A percentile compares a stretch with the other conserved stretches of the same genome.
Conservation (phyloP, 2,888 invertebrate genomes). For the Elegia similella region DNA sequence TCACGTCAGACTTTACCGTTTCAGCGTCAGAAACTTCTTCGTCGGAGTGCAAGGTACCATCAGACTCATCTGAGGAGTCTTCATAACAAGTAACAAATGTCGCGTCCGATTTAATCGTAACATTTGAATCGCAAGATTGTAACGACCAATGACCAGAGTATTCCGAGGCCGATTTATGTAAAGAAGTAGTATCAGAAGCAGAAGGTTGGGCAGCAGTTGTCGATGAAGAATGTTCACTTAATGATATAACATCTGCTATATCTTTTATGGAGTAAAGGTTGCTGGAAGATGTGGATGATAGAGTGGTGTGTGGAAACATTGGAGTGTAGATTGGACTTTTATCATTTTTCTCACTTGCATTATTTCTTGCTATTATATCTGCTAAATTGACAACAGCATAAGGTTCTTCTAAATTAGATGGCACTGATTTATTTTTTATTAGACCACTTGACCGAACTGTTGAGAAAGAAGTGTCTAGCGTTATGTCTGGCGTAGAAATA, state of each 20-base stretch:
- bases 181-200: constrained; percentile 62
- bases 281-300: constrained; percentile 53
- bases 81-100: constrained; percentile 69
- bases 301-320: constrained; percentile 58
- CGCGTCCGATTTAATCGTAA: constrained; percentile 63
- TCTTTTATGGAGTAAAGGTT: constrained; percentile 71
- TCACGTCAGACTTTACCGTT: constrained; percentile 67
- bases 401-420: constrained; percentile 62
- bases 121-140: constrained; percentile 68
- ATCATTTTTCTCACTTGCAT: constrained; percentile 29
- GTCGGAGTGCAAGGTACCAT: constrained; percentile 68
- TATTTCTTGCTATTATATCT: constrained; percentile 50
- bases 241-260: constrained; percentile 67
- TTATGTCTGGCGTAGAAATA: constrained; percentile 73
- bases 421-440: constrained; percentile 63
- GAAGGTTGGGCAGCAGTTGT: constrained; percentile 56
- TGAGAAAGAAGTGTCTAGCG: constrained; percentile 57
- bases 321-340: constrained; percentile 46
- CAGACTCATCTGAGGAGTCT: constrained; percentile 66
- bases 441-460: constrained; percentile 45
- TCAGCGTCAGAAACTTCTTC: constrained; percentile 69
- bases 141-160: constrained; percentile 72
- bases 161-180: constrained; percentile 72
- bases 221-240: constrained; percentile 53
- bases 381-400: constrained; percentile 59